Conservation (phyloP, 2,797 vertebrate species). For the Sebastiscus tertius region DNA sequence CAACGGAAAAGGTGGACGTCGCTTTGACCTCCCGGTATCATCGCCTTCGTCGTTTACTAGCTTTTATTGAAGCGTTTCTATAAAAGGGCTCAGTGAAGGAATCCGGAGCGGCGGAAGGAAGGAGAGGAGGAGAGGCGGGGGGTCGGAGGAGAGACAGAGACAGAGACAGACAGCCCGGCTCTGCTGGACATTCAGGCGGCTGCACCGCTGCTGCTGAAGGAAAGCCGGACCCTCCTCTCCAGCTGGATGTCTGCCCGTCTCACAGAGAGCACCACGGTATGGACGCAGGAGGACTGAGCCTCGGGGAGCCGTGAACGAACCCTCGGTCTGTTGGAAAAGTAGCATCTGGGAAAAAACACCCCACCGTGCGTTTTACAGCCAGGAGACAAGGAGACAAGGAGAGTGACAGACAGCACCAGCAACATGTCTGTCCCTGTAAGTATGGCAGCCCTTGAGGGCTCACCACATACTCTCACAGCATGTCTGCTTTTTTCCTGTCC, state of each 20-base stretch:
- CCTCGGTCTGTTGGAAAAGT: constrained; percentile 30
- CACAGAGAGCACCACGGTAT: constrained; percentile 28
- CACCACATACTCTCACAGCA: not conserved
- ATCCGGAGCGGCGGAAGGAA: not conserved
- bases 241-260: not conserved
- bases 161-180: not conserved
- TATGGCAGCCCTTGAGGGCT: constrained; percentile 28
- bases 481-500: not conserved
- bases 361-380: not conserved
- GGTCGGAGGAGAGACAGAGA: not conserved
- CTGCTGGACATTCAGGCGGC: constrained; percentile 20
- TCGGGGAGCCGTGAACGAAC: constrained; percentile 23
- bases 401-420: constrained; percentile 32
- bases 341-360: constrained; percentile 20
- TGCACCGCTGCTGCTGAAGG: not conserved
- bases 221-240: not conserved
- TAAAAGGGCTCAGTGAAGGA: not conserved
- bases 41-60: not conserved
- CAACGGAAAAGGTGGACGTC: not conserved
- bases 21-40: not conserved
- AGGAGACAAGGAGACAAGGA: not conserved
- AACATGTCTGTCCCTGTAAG: constrained; percentile 85
- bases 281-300: constrained; percentile 40
- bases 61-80: not conserved
- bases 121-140: not conserved